Percentiles rank a stretch among this genome's conserved stretches.
phyloP scores from a whole-genome alignment of 2,888 invertebrate genomes.

The Apamea crenata region DNA sequence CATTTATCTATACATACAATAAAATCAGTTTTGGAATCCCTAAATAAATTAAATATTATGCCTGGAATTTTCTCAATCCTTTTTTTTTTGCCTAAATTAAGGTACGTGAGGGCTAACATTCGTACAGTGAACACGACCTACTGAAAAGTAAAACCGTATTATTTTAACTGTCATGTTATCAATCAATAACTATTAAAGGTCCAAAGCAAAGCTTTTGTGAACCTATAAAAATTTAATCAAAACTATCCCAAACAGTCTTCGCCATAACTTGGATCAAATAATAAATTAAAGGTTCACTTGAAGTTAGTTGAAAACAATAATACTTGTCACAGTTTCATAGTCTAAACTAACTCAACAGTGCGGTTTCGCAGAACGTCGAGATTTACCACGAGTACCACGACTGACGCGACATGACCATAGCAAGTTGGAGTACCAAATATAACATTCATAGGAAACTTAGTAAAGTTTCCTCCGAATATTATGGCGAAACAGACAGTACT shows the following conservation, averaged over 20 bases:
- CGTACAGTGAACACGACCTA: not conserved
- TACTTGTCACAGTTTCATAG: conserved; percentile 44
- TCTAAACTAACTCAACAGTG: conserved; percentile 49
- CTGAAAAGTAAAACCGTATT: not conserved
- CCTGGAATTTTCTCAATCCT: no score
- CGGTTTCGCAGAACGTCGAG: conserved; percentile 55
- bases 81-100: not conserved
- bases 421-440: conserved; percentile 33
- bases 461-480: conserved; percentile 32
- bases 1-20: no score
- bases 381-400: conserved; percentile 49
- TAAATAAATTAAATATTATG: no score
- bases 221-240: conserved; percentile 13
- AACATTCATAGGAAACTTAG: not conserved
- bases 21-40: no score
- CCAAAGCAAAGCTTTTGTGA: not conserved
- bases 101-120: not conserved
- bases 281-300: conserved; percentile 28
- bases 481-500: not conserved
- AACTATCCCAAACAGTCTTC: conserved; percentile 27
- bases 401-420: conserved; percentile 34
- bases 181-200: not conserved
- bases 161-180: not conserved
- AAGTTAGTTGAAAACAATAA: conserved; percentile 44
- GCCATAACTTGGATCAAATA: conserved; percentile 18